Evolutionary conservation across 2,113 vertebrate species (phyloP).

Genomic region (Colaptes auratus): DNA sequence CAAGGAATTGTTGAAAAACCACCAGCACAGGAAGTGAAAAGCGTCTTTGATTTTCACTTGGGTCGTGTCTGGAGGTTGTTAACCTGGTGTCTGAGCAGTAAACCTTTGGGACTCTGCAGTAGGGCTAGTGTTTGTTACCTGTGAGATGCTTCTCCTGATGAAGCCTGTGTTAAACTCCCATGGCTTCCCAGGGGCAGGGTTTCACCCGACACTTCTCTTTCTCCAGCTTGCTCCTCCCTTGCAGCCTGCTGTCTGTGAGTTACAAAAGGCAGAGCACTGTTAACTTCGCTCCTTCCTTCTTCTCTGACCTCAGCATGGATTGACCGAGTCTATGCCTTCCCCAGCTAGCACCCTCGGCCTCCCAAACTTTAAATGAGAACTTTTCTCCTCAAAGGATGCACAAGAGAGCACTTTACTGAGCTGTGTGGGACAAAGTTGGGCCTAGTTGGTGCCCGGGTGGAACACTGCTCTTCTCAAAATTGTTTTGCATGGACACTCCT

Average conservation of each 20-base stretch:
- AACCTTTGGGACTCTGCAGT: neutral
- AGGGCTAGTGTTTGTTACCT: neutral
- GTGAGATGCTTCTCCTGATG: neutral
- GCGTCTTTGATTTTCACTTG: neutral
- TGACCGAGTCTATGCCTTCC: constrained; percentile 7
- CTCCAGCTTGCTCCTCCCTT: neutral
- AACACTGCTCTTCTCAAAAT: constrained; percentile 66
- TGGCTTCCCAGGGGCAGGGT: neutral
- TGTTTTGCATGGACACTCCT: constrained; percentile 68
- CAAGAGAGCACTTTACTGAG: constrained; percentile 72
- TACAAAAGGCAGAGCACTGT: constrained; percentile 46
- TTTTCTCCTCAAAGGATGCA: constrained; percentile 53
- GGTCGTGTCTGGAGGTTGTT: neutral
- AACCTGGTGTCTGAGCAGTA: neutral
- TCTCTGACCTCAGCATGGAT: constrained; percentile 44
- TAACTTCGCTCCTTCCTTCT: constrained; percentile 7
- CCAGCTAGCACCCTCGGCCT: neutral
- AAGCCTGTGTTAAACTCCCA: neutral
- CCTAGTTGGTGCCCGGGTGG: neutral
- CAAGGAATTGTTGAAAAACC: neutral
- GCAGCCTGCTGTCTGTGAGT: neutral
- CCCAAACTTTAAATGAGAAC: constrained; percentile 32
- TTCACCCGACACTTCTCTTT: neutral
- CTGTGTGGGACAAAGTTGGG: constrained; percentile 33
- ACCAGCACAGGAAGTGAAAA: constrained; percentile 22